Evolutionary conservation across 2,797 vertebrate species (phyloP).

Genomic region (Artibeus lituratus): DNA sequence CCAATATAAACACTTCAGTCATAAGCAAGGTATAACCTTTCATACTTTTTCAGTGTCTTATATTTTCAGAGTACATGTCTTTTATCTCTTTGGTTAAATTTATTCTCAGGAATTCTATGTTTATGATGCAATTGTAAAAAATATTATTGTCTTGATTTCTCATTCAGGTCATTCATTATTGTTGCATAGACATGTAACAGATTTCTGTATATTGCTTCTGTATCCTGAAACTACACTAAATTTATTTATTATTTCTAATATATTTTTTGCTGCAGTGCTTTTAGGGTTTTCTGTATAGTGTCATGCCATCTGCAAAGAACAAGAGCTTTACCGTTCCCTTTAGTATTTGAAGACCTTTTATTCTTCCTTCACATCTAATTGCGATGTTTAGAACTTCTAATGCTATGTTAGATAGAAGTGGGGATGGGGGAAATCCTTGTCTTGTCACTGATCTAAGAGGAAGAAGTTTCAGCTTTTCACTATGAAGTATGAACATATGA

Average conservation of each 20-base stretch:
- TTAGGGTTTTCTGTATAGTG: background rate
- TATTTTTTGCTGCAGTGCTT: background rate
- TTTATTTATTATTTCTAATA: background rate
- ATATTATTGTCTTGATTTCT: background rate
- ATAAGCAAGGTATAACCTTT: background rate
- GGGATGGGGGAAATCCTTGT: background rate
- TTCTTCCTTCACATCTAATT: background rate
- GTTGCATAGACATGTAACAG: background rate
- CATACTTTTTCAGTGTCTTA: background rate
- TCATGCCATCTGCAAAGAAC: background rate
- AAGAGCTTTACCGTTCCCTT: background rate
- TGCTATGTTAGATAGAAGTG: background rate
- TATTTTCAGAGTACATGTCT: background rate
- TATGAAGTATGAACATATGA: no score
- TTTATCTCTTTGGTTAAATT: background rate
- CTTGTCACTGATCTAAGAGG: background rate
- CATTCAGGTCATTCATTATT: background rate
- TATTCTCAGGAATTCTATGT: background rate
- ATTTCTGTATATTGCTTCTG: background rate
- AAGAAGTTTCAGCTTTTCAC: background rate
- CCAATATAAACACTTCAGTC: background rate
- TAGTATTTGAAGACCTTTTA: background rate
- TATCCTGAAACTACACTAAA: background rate
- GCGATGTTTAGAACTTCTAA: background rate
- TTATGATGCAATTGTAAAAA: background rate